These are phyloP conservation scores for Karalla daura DNA, from an alignment of 2,797 vertebrate species.

Conservation along the genomic window DNA sequence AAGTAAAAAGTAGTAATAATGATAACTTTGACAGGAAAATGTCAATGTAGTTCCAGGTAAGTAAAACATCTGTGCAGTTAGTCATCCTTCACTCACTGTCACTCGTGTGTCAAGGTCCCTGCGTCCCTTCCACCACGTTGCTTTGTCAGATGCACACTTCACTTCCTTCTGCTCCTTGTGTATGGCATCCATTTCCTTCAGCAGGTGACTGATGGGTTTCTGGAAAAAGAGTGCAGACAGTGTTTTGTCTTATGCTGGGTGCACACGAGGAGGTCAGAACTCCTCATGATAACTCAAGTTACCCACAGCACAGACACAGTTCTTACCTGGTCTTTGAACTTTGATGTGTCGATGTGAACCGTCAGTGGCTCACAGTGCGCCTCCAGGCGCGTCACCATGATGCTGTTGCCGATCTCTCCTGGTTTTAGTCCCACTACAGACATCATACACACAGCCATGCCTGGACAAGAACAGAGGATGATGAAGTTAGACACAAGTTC, in stretches of 20 bases:
- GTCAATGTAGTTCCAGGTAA: too few species aligned
- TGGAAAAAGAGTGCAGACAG: conserved; percentile 63
- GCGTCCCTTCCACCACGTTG: conserved; percentile 91
- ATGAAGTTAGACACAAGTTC: background rate
- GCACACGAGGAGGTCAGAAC: too few species aligned
- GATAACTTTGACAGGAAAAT: too few species aligned
- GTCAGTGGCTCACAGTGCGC: conserved; percentile 81
- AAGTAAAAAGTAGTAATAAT: too few species aligned
- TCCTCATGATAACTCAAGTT: too few species aligned
- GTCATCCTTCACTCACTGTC: conserved; percentile 78
- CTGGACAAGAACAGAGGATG: conserved; percentile 64
- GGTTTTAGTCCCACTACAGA: conserved; percentile 82
- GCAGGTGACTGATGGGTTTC: conserved; percentile 78
- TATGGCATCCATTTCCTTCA: conserved; percentile 89
- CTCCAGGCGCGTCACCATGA: conserved; percentile 89
- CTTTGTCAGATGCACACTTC: conserved; percentile 86
- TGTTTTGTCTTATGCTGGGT: too few species aligned
- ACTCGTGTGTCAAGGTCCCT: conserved; percentile 86
- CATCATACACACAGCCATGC: conserved; percentile 89
- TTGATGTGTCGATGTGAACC: conserved; percentile 85
- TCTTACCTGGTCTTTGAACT: conserved; percentile 82
- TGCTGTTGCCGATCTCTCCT: conserved; percentile 78
- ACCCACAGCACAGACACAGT: too few species aligned
- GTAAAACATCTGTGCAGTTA: background rate
- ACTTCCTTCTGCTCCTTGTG: conserved; percentile 88